Evolutionary conservation across 1,140 invertebrate species (phyloP).

Genomic region (Ericerus pela): DNA sequence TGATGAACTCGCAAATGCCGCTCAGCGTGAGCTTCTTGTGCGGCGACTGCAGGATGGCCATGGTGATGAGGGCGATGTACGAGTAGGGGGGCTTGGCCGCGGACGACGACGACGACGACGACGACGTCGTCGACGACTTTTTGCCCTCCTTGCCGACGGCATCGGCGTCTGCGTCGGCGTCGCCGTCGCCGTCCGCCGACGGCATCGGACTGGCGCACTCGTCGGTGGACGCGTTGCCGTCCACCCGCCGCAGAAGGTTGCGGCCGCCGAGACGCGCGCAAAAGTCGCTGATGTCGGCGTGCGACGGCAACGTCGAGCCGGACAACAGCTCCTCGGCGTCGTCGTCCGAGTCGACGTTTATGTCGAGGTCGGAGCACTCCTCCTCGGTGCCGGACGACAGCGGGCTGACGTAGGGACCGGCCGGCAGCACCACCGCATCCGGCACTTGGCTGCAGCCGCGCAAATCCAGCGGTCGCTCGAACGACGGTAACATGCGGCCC

Average conservation of each 20-base stretch:
- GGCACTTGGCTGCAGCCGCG: slow-evolving; percentile 7
- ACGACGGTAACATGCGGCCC: slow-evolving; percentile 3
- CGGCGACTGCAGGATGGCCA: slow-evolving; percentile 94
- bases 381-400: slow-evolving; percentile 3
- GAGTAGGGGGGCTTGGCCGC: slow-evolving; percentile 86
- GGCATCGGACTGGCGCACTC: not conserved
- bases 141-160: slow-evolving; percentile 14
- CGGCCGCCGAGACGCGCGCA: slow-evolving; percentile 14
- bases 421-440: slow-evolving; percentile 12
- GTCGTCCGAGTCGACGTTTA: slow-evolving; percentile 28
- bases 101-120: slow-evolving; percentile 17
- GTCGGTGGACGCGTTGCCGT: not conserved
- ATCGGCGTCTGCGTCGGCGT: not conserved
- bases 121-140: slow-evolving; percentile 15
- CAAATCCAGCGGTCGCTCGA: slow-evolving; percentile 22
- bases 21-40: slow-evolving; percentile 91
- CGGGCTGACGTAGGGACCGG: slow-evolving; percentile 8
- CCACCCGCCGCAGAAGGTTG: not conserved
- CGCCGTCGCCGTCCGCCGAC: not conserved
- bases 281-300: not conserved
- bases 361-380: slow-evolving; percentile 22
- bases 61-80: slow-evolving; percentile 94
- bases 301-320: slow-evolving; percentile 11
- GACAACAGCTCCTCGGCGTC: slow-evolving; percentile 15
- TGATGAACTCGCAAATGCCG: slow-evolving; percentile 98